A percentile compares a stretch with the other conserved stretches of the same genome.
phyloP scores from a whole-genome alignment of 1,140 invertebrate genomes.

The Philaenus spumarius region DNA sequence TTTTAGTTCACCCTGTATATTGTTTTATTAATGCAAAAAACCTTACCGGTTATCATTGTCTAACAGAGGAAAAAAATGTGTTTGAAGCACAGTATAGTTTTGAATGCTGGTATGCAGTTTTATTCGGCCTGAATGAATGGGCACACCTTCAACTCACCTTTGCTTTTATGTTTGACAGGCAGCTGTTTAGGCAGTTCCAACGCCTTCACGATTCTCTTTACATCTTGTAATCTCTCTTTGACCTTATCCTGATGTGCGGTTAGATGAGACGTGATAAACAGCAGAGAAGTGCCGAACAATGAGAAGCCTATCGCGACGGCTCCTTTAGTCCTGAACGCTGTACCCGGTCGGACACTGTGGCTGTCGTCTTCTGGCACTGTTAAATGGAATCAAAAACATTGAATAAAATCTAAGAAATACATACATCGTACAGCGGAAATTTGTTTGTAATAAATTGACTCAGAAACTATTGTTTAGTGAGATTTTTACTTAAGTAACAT shows the following conservation, averaged over 20 bases:
- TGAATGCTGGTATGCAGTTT: not conserved
- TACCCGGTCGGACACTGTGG: conserved; percentile 79
- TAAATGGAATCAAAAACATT: too few relatives aligned
- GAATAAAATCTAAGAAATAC: conserved; percentile 1
- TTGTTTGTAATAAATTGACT: too few relatives aligned
- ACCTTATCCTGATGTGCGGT: conserved; percentile 85
- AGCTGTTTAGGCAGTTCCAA: conserved; percentile 79
- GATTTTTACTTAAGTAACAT: too few relatives aligned
- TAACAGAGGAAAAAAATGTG: too few relatives aligned
- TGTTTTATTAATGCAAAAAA: too few relatives aligned
- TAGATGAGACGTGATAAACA: conserved; percentile 90
- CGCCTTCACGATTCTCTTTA: conserved; percentile 76
- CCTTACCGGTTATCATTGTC: too few relatives aligned
- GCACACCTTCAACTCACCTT: conserved; percentile 47
- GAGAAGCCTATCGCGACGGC: conserved; percentile 83
- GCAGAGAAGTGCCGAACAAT: conserved; percentile 87
- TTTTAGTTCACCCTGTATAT: too few relatives aligned
- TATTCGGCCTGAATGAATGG: not conserved
- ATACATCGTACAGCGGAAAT: too few relatives aligned
- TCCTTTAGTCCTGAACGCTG: conserved; percentile 86
- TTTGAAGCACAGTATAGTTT: too few relatives aligned
- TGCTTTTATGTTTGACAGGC: conserved; percentile 64
- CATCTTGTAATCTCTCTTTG: conserved; percentile 78
- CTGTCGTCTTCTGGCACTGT: conserved; percentile 76
- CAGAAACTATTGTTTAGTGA: too few relatives aligned